Evolutionary conservation across 2,113 vertebrate species (phyloP).

Genomic region (Sinocyclocheilus maitianheensis): DNA sequence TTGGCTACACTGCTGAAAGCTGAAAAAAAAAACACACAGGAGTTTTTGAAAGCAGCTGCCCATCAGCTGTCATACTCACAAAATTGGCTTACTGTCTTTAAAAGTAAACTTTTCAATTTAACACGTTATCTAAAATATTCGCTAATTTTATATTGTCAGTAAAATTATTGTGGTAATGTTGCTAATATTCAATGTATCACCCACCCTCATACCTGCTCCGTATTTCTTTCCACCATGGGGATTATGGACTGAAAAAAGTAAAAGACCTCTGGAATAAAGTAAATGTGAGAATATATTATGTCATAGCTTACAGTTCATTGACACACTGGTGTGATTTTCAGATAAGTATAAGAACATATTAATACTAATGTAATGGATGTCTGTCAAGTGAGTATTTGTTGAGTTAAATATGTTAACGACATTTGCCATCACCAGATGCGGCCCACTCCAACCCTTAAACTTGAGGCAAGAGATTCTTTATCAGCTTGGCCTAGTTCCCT

Average conservation of each 20-base stretch:
- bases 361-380: not conserved
- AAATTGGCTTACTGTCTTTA: too few relatives aligned
- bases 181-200: too few relatives aligned
- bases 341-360: not conserved
- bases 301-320: not conserved
- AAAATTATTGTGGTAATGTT: too few relatives aligned
- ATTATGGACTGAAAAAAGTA: not conserved
- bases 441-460: conserved; percentile 17
- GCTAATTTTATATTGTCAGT: too few relatives aligned
- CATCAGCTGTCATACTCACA: too few relatives aligned
- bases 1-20: not conserved
- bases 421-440: conserved; percentile 2
- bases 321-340: conserved; percentile 1
- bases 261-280: too few relatives aligned
- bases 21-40: too few relatives aligned
- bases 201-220: too few relatives aligned
- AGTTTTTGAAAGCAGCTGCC: too few relatives aligned
- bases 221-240: too few relatives aligned
- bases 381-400: conserved; percentile 3
- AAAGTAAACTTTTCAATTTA: too few relatives aligned
- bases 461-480: not conserved
- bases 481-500: conserved; percentile 10
- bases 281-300: not conserved
- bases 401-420: conserved; percentile 16
- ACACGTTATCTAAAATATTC: too few relatives aligned